Evolutionary conservation across 2,113 vertebrate genomes (phyloP).

Genomic region (Picathartes gymnocephalus): DNA sequence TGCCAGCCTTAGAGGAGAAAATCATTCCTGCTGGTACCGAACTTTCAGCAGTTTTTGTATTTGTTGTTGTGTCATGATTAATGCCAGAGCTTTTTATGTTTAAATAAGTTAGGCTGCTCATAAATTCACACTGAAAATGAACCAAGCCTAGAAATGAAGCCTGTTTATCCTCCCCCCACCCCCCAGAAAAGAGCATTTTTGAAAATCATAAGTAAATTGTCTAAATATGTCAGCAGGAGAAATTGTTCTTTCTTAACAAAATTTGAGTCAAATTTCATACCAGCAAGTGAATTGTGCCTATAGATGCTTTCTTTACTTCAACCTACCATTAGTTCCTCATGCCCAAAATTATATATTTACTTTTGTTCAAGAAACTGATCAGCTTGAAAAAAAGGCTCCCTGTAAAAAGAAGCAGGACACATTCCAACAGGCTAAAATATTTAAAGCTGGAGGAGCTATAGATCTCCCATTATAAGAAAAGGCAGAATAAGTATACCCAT

Average conservation of each 20-base stretch:
- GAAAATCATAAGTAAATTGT: neutral
- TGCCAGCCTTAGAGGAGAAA: neutral
- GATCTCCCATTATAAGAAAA: neutral
- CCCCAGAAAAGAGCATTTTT: too few species aligned
- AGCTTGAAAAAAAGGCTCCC: neutral
- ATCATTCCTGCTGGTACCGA: neutral
- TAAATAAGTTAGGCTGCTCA: neutral
- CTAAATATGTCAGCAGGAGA: neutral
- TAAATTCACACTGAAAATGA: neutral
- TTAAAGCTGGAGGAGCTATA: neutral
- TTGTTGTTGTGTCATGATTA: neutral
- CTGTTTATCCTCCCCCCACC: too few species aligned
- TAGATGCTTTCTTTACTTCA: neutral
- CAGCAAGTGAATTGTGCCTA: neutral
- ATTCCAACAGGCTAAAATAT: neutral
- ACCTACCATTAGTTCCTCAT: neutral
- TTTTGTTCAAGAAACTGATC: neutral
- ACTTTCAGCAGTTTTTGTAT: fast-evolving
- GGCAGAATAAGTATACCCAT: neutral
- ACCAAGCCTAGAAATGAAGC: neutral
- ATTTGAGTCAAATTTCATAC: neutral
- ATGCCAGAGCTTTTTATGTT: neutral
- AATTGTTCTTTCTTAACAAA: neutral
- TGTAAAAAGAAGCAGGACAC: neutral
- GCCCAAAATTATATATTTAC: neutral